Percentiles rank a stretch among this genome's conserved stretches.
Conservation (phyloP, 2,888 invertebrate genomes). For the Himalopsyche tibetana region DNA sequence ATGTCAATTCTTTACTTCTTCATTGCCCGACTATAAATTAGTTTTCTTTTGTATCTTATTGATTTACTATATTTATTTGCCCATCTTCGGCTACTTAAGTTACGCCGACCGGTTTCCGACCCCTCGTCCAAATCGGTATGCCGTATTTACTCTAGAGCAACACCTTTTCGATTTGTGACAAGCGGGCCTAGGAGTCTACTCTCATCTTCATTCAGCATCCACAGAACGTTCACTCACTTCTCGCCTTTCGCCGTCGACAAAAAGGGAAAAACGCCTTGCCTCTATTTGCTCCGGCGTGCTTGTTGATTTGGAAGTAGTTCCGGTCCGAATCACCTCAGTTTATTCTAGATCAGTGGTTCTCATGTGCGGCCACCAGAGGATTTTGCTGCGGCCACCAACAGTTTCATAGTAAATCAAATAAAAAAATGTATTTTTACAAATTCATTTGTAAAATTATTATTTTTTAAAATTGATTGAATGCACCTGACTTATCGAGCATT, state of each 20-base stretch:
- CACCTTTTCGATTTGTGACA: conserved; percentile 35
- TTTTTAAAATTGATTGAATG: no score
- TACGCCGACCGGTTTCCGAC: background rate
- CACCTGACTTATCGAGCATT: no score
- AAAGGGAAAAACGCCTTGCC: conserved; percentile 7
- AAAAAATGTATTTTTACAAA: no score
- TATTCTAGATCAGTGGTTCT: background rate
- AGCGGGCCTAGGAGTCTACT: background rate
- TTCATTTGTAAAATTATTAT: no score
- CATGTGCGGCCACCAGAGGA: no score
- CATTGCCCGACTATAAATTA: no score
- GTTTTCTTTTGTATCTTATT: background rate
- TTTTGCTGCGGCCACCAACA: no score
- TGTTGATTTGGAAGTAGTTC: background rate
- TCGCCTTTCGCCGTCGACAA: conserved; percentile 8
- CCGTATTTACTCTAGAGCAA: conserved; percentile 17
- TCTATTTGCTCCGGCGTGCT: conserved; percentile 9
- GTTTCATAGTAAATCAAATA: no score
- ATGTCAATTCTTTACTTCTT: no score
- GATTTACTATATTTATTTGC: conserved; percentile 5
- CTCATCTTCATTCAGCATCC: background rate
- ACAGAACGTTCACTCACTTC: conserved; percentile 27
- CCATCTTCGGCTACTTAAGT: no score
- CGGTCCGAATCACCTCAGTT: background rate
- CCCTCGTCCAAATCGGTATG: background rate